Base-by-base conservation (phyloP, 2,888 invertebrate genomes). In the Yponomeuta malinellus region DNA sequence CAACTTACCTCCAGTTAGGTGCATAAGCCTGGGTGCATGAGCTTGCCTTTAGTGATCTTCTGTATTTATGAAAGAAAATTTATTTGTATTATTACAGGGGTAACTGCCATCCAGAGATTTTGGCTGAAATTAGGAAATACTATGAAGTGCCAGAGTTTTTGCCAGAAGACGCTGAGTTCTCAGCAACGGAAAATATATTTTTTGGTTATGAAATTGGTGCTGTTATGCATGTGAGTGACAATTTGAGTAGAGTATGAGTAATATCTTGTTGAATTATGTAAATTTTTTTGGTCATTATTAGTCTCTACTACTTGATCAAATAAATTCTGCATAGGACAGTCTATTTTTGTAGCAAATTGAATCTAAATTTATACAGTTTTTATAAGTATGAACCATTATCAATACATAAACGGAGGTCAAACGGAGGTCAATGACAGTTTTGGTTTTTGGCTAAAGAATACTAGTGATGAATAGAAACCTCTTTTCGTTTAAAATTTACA, bases 131-230 rank as follows among this genome's bases (percentile, higher is more conserved):
- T 78, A 93, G 97, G 72, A 92, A 95, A 79, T 94, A 96, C 82
- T 98, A 98, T 85, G 93, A 94, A 63, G 91, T 95, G 71, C 98
- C 98, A 48, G 94, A 96, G 77, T 98, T 98, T 88, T 90, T 98
- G 74, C 98, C 98, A 2, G 93, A 94, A 72, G 97, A 97, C 87
- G 96, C 97, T n/a, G 98, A 98, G 86, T 95, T 96, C 79, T 96
- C 97, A 70, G 95, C 95, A 63, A 95, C 96, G 69, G 98, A 98
- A 88, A 98, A 97, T 92, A 95, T 98, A 76, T 97, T 98, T 85
- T 95, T 98, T 93, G 98, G 98, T 66, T 97, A 96, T 79, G 97
- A 97, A 78, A 95, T 95, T 79, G 98, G 98, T 72, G 97, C 98
- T 72, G 95, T 96, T 72, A 96, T 98, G 96, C 98, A 98, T 93